Base-by-base conservation (phyloP, 2,113 vertebrate species). In the Platysteira castanea region DNA sequence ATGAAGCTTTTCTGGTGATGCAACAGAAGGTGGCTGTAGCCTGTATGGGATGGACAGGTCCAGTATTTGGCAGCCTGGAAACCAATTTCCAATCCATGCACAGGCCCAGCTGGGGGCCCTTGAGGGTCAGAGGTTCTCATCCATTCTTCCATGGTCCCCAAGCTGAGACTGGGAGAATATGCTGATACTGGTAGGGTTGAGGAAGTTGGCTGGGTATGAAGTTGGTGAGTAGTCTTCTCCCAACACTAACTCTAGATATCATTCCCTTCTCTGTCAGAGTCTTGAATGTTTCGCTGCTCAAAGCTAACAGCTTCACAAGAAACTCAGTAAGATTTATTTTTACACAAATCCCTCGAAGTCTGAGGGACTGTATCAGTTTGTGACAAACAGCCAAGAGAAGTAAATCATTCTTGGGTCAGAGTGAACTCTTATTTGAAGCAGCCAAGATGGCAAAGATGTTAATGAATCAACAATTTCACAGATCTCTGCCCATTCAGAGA, bases 381-480 rank as follows among this genome's bases (percentile, higher is more conserved):
- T 84, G 74, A 59, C 69, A 61, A 94, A 35, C 37, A 84, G 65
- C 86, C 95, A 90, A 90, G 71, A 94, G 82, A 93, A 93, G 86
- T 93, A 94, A 93, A 96, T 90, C 42, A 89, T 90, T 87, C 69
- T 90, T 76, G 73, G 56, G 57, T 89, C 76, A 65, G 84, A 24
- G 61, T 61, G 71, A 90, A 35, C 70, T 73, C 23, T 84, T 46
- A 61, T 91, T 89, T 95, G 83, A 86, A 93, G 85, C 75, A 63
- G 83, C 90, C 93, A 93, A 84, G 90, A 87, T 61, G 68, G 61
- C 76, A 84, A 75, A 64, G 64, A 87, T 87, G 73, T 81, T 95
- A 21, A 75, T 87, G 90, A 92, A 68, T 96, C 80, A 95, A 88
- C 96, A 81, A 35, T 90, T 96, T 80, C 86, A 81, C 60, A 96